Evolutionary conservation across 1,140 invertebrate genomes (phyloP), one percentile per base, ranked within the genome.

Genomic region (Aphelinus atriplicis): DNA sequence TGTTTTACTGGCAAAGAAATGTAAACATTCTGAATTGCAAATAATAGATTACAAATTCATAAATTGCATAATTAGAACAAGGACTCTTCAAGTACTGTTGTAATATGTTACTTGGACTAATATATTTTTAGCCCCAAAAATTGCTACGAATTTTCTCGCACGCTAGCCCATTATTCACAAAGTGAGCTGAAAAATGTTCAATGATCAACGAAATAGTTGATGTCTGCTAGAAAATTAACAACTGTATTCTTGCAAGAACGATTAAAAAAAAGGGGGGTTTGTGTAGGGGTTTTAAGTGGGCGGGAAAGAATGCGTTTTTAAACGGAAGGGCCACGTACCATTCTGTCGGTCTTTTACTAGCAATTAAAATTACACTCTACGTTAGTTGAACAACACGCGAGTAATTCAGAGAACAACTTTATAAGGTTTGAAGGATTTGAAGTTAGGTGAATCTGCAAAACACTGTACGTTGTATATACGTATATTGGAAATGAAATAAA

Each of bases 301-400:
- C 47, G 62, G 73, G 73, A 62, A 75, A 48, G 69, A 62, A 7
- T 58, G 73, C 72, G 75, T 56, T 56, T 70, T 75, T 75, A 71
- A 81, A 80, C 79, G 81, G 81, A 87, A 82, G 81, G 85, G 80
- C 83, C 78, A 86, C 77, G 83, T 87, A 87, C 84, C 84, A 87
- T 87, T 87, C 84, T 86, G 84, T 86, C 86, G 83, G 82, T 84
- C 80, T 83, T 84, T 84, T 85, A 84, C 79, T 82, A 81, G 77
- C 82, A 82, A 84, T 84, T 83, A 84, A 81, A 73, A 87, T 85
- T 84, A 85, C 81, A 85, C 79, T 82, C 80, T 85, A 84, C 78
- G 80, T 81, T 84, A 84, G 82, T 81, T 81, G 78, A 82, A n/a
- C 60, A 26, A 68, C 58, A 66, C 5, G 65, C 50, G 51, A 74